Evolutionary conservation across 2,113 vertebrate genomes (phyloP), one percentile per base, ranked within the genome.

Genomic region (Glaucidium brasilianum): DNA sequence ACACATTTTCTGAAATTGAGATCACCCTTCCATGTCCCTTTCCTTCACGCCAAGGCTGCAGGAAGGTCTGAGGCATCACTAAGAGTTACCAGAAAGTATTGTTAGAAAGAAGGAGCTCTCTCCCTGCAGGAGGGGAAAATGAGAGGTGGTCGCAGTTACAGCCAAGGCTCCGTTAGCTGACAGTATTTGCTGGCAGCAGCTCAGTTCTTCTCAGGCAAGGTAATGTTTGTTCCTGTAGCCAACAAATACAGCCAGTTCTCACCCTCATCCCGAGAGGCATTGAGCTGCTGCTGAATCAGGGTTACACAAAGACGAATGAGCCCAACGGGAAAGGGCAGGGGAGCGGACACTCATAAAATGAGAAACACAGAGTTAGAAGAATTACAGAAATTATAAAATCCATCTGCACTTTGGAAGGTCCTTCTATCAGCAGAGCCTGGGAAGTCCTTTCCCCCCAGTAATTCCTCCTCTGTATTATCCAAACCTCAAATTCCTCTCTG

Each of bases 401-500:
- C 79, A 49, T 89, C 69, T 89, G 74, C 26, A 59, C 77, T 88
- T 78, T 81, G 76, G 94, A 95, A 86, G 64, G 80, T 90, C 55
- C 26, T 88, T 60, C 55, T 68, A 75, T 49, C 60, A 86, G 66
- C 60, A 87, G 49, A 91, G 45, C 76, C 88, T 95, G 94, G 74
- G 92, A 95, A 96, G 76, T 91, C 86, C 88, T 91, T 92, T 66
- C 64, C 53, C 62, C 55, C 37, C 83, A 85, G 52, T 89, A 95
- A 94, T 92, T 94, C 83, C 56, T 86, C 60, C 75, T 91, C 85
- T 81, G 1, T 92, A 66, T 87, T 52, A 89, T 95, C 92, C 91
- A 96, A 96, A 89, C 92, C 94, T 93, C 96, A 96, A 91, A 97
- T 94, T 95, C 88, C 64, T 94, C 83, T 66, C 83, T 96, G 86